Conservation (phyloP, 2,888 invertebrate genomes). For the Phrixothrix hirtus region DNA sequence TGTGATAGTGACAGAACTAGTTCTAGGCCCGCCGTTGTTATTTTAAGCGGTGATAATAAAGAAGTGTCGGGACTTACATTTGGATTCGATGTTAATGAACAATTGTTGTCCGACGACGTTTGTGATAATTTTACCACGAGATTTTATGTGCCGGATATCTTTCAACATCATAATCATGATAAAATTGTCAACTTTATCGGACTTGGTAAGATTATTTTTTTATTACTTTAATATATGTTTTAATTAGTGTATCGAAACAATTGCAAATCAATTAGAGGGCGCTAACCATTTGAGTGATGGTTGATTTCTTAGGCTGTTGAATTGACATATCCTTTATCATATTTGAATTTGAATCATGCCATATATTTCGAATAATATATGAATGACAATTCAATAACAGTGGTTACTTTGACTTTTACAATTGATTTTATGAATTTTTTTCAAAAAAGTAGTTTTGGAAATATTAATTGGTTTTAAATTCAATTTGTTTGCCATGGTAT, state of each 20-base stretch:
- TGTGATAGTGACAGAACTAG: conserved; percentile 30
- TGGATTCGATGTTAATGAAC: conserved; percentile 78
- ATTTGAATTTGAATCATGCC: too few species aligned
- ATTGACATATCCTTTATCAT: too few species aligned
- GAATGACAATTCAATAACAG: too few species aligned
- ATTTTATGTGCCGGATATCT: conserved; percentile 55
- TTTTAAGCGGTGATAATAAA: conserved; percentile 66
- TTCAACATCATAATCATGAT: conserved; percentile 58
- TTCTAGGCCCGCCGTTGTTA: conserved; percentile 71
- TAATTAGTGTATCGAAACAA: too few species aligned
- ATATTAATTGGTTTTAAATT: too few species aligned
- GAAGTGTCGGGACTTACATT: conserved; percentile 75
- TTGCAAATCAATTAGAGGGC: too few species aligned
- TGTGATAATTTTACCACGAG: conserved; percentile 57
- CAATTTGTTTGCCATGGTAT: too few species aligned
- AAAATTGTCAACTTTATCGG: conserved; percentile 67
- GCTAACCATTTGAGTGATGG: not conserved
- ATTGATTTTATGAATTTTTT: too few species aligned
- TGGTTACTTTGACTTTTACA: too few species aligned
- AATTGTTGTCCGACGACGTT: conserved; percentile 61
- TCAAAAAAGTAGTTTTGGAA: too few species aligned
- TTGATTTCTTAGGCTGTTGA: too few species aligned
- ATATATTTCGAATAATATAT: too few species aligned
- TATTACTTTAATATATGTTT: not conserved
- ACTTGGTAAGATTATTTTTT: conserved; percentile 57